Evolutionary conservation across 2,113 vertebrate species (phyloP).

Genomic region (Barnardius zonarius): DNA sequence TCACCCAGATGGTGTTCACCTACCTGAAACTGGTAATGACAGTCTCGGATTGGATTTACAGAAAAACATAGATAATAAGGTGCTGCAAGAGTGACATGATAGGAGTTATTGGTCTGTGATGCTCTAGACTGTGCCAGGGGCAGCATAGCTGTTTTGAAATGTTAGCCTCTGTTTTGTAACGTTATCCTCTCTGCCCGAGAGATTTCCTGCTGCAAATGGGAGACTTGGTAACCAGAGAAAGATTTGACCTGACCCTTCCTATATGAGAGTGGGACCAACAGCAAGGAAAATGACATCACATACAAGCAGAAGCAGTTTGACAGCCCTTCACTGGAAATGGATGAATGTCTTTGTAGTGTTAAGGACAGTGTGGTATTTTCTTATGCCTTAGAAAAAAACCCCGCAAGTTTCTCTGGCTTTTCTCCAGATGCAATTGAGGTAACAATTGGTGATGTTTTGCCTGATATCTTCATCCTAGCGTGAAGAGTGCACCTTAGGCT

Average conservation of each 20-base stretch:
- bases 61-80: constrained; percentile 31
- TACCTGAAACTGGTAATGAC: constrained; percentile 65
- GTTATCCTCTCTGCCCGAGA: not conserved
- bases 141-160: constrained; percentile 32
- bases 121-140: constrained; percentile 13
- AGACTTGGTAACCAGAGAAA: not conserved
- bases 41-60: constrained; percentile 39
- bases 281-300: constrained; percentile 13
- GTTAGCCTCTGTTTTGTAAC: constrained; percentile 58
- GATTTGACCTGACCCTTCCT: constrained; percentile 25
- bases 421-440: not conserved
- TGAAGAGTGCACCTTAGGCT: not conserved
- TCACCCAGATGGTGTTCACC: constrained; percentile 67
- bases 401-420: not conserved
- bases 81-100: constrained; percentile 23
- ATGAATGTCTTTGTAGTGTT: constrained; percentile 38
- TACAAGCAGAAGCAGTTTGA: not conserved
- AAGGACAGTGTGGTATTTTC: not conserved
- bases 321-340: constrained; percentile 32
- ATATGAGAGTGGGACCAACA: not conserved
- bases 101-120: not conserved
- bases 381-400: not conserved
- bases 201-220: constrained; percentile 18
- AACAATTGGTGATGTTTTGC: constrained; percentile 1
- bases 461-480: not conserved